Percentiles rank a stretch among this genome's conserved stretches.
phyloP scores from a whole-genome alignment of 1,140 invertebrate genomes.

The Armadillidium nasatum region DNA sequence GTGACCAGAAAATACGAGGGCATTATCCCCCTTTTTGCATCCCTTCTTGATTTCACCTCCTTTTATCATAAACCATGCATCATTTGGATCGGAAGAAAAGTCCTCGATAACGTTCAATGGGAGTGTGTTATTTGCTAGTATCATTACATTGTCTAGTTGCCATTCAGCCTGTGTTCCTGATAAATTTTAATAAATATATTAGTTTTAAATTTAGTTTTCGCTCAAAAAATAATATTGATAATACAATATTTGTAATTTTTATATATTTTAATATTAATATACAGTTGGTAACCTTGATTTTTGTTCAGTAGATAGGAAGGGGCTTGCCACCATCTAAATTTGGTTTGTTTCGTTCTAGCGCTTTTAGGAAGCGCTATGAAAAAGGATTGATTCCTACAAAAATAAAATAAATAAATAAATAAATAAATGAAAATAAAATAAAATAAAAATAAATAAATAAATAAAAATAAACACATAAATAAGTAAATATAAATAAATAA shows the following conservation, averaged over 20 bases:
- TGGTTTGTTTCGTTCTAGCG: conserved; percentile 49
- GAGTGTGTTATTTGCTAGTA: conserved; percentile 40
- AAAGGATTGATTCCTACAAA: conserved; percentile 33
- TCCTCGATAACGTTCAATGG: conserved; percentile 31
- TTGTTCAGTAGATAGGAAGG: conserved; percentile 41
- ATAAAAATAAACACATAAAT: no score
- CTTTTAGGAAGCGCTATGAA: conserved; percentile 48
- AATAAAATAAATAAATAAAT: neutral
- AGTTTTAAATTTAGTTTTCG: no score
- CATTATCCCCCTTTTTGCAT: conserved; percentile 3
- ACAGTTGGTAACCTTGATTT: conserved; percentile 46
- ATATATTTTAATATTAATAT: neutral
- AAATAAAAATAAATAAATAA: no score
- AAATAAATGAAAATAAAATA: no score
- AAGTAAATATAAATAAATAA: no score
- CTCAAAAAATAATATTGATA: neutral
- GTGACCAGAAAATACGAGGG: conserved; percentile 24
- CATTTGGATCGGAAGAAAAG: conserved; percentile 1
- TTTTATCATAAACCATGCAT: conserved; percentile 36
- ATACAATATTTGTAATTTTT: neutral
- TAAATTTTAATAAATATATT: no score
- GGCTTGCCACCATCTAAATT: conserved; percentile 52
- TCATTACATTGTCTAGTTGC: conserved; percentile 44
- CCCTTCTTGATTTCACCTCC: conserved; percentile 16
- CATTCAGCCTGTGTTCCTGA: conserved; percentile 31